Evolutionary conservation across 2,888 invertebrate species (phyloP), one percentile per base, ranked within the genome.

Genomic region (Caenorhabditis japonica): DNA sequence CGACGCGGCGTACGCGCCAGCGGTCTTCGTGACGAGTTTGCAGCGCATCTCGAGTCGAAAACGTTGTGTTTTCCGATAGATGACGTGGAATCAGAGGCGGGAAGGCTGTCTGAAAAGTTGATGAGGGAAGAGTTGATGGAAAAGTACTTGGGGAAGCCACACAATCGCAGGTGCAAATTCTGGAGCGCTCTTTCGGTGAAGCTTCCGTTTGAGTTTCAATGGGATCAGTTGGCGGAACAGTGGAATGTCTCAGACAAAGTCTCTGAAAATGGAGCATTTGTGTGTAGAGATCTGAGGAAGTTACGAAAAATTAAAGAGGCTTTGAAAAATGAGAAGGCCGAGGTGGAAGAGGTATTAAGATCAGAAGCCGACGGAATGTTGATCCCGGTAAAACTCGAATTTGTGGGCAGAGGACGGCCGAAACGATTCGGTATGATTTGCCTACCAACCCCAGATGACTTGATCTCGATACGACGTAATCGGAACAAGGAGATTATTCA

Each of bases 21-120:
- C 34, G 84, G 84, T 7, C 41, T 79, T n/a, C 58, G 73, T n/a
- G 83, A 83, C 46, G 83, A 82, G 27, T 39, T 59, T 21, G 68
- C 79, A 1, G 77, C 80, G 13, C 79, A 81, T 75, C 55, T 81
- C 39, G 83, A 84, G 43, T 68, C 80, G 10, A 68, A 53, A 8
- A 34, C 60, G 12, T 53, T 77, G n/a, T 58, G 47, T 12, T 83
- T 78, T 46, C 83, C 83, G 8, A 41, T 68, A 19, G 82, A 83
- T 66, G 75, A 69, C 51, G 59, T 74, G 15, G 83, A 80, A 44
- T 73, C 75, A 3, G 46, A 41, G 19, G 79, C 79, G 1, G 78
- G 80, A 23, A 38, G 5, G n/a, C 60, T 34, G 7, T 75, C 75
- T 33, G 69, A 59, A 51, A 30, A 21, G 4, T 25, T 51, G n/a